Base-by-base conservation (phyloP, 2,797 vertebrate genomes). In the Thunnus albacares region DNA sequence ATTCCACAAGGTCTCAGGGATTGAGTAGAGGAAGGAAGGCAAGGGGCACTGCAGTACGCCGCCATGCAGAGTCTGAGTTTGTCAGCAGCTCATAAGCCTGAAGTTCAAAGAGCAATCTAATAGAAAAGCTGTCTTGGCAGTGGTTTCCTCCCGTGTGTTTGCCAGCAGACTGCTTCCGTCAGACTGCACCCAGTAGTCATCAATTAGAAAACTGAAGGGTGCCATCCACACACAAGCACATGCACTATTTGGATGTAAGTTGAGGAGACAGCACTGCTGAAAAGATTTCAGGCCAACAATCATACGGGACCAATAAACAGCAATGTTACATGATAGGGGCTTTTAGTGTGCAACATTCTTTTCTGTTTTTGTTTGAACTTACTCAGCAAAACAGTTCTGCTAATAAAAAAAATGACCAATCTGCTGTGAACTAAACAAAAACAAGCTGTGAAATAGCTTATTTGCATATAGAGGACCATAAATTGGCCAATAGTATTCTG, bases 11-110 rank as follows among this genome's bases (percentile, higher is more conserved):
- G 94, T 89, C 92, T 90, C 80, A 24, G 81, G 82, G 93, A 93
- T 89, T 84, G 88, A 87, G 85, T 30, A 73, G 88, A 95, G 95
- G 95, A 95, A 96, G 94, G 92, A 95, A 96, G 91, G 92, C 88
- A 83, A 88, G 89, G 87, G 93, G 88, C 91, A 84, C 91, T 86
- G 87, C 72, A 78, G 81, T 63, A 81, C 65, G 83, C 91, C 78
- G 86, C 88, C 91, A 92, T 85, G 92, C 89, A 77, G 89, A 74
- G 92, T 87, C 92, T 86, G 90, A 90, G 87, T 90, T 87, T 91
- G 90, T 88, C 90, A 90, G 91, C 87, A 90, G 89, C 92, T 87
- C 87, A 90, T 89, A 89, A 93, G 93, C 89, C 86, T 86, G 41
- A 86, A 90, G 90, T 94, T 95, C 92, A 94, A 95, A 95, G 88